Evolutionary conservation across 2,888 invertebrate species (phyloP).

Genomic region (Eucriotettix oculatus): DNA sequence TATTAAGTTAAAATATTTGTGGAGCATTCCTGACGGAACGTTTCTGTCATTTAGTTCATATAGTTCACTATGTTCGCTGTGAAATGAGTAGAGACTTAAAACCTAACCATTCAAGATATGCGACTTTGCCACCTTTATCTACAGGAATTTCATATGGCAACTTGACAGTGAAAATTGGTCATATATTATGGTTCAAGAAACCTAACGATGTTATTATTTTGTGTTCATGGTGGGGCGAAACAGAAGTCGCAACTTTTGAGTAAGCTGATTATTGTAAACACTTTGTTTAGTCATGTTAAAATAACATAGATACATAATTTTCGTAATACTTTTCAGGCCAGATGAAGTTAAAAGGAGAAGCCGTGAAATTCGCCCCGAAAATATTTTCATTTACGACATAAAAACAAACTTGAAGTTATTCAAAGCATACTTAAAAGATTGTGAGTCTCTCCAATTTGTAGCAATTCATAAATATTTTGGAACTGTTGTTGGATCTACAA

Average conservation of each 20-base stretch:
- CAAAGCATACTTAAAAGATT: constrained; percentile 23
- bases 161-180: constrained; percentile 21
- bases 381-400: constrained; percentile 19
- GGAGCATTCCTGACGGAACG: too few species aligned
- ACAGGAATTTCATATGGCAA: constrained; percentile 24
- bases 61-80: too few species aligned
- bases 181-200: constrained; percentile 21
- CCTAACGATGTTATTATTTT: constrained; percentile 20
- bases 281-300: neutral
- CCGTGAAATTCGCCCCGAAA: constrained; percentile 11
- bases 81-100: too few species aligned
- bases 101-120: neutral
- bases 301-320: too few species aligned
- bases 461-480: constrained; percentile 18
- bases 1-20: too few species aligned
- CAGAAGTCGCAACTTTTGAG: constrained; percentile 22
- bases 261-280: constrained; percentile 12
- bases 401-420: constrained; percentile 22
- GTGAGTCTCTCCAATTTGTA: constrained; percentile 21
- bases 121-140: constrained; percentile 22
- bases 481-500: constrained; percentile 20
- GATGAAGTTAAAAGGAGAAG: constrained; percentile 15
- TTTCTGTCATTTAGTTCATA: too few species aligned
- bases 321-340: constrained; percentile 18
- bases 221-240: constrained; percentile 26